Percentiles rank a stretch among this genome's conserved stretches.
Evolutionary conservation across 92 coral and sea anemone genomes (phyloP).

Genomic region (Heliopora coerulea): DNA sequence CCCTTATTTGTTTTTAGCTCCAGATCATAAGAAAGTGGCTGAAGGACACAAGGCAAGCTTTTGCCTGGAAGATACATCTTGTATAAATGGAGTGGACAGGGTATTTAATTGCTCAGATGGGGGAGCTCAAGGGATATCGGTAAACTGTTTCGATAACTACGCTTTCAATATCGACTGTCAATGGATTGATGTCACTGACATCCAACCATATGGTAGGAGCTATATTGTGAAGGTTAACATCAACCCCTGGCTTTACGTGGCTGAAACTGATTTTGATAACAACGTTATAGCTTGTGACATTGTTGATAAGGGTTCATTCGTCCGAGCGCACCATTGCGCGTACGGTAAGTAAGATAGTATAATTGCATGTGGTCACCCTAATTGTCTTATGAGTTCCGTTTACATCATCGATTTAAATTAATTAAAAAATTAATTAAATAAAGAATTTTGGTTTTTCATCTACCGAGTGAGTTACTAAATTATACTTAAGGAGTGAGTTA

Average conservation of each 20-base stretch:
- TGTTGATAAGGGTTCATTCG: conserved; percentile 28
- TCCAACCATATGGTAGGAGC: background rate
- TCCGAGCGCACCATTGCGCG: conserved; percentile 23
- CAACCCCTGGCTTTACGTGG: conserved; percentile 44
- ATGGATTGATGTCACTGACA: conserved; percentile 53
- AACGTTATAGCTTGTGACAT: conserved; percentile 48
- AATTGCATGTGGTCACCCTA: no score
- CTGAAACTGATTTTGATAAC: conserved; percentile 55
- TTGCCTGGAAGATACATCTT: conserved; percentile 51
- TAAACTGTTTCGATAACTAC: conserved; percentile 58
- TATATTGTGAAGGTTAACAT: conserved; percentile 41
- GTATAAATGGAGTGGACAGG: conserved; percentile 41
- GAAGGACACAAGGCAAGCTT: conserved; percentile 64
- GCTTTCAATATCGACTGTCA: conserved; percentile 52
- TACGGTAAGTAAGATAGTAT: conserved; percentile 36
- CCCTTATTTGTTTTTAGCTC: background rate
- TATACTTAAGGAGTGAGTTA: no score
- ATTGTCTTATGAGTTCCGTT: no score
- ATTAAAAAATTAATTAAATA: no score
- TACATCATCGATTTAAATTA: no score
- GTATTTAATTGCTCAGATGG: conserved; percentile 47
- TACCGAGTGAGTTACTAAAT: no score
- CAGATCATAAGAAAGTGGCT: conserved; percentile 33
- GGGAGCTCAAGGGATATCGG: conserved; percentile 54
- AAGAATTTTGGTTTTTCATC: no score